Evolutionary conservation across 2,797 vertebrate species (phyloP).

Genomic region (Diplodus puntazzo): DNA sequence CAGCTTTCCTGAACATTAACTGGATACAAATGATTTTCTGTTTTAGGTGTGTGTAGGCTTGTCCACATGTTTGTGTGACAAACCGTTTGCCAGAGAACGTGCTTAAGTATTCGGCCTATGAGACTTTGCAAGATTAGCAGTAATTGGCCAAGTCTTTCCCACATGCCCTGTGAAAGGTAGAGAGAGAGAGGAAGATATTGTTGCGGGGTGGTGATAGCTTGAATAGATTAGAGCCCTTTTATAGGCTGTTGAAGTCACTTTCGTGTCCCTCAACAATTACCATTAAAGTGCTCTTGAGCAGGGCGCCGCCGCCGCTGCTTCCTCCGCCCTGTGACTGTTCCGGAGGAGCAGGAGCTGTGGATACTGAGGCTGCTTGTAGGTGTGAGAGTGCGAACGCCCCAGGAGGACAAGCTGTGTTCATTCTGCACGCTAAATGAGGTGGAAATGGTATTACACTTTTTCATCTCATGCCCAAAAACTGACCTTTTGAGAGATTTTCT

Average conservation of each 20-base stretch:
- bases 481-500: slow-evolving; percentile 31
- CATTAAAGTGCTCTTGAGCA: slow-evolving; percentile 46
- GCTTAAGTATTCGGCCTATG: background rate
- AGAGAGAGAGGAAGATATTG: background rate
- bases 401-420: slow-evolving; percentile 45
- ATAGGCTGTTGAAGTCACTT: slow-evolving; percentile 41
- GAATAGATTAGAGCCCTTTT: slow-evolving; percentile 38
- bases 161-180: slow-evolving; percentile 18
- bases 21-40: background rate
- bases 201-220: background rate
- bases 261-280: slow-evolving; percentile 57
- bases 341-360: slow-evolving; percentile 28
- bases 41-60: background rate
- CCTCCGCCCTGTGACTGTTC: slow-evolving; percentile 18
- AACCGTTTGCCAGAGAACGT: background rate
- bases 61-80: background rate
- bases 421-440: slow-evolving; percentile 44
- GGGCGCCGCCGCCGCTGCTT: background rate
- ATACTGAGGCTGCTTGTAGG: slow-evolving; percentile 26
- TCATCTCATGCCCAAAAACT: slow-evolving; percentile 29
- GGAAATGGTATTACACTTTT: slow-evolving; percentile 53
- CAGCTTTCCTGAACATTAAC: background rate
- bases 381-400: slow-evolving; percentile 45
- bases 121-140: slow-evolving; percentile 39
- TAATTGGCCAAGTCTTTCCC: slow-evolving; percentile 48